Conservation (phyloP, 2,113 vertebrate species). For the Laticauda colubrina region DNA sequence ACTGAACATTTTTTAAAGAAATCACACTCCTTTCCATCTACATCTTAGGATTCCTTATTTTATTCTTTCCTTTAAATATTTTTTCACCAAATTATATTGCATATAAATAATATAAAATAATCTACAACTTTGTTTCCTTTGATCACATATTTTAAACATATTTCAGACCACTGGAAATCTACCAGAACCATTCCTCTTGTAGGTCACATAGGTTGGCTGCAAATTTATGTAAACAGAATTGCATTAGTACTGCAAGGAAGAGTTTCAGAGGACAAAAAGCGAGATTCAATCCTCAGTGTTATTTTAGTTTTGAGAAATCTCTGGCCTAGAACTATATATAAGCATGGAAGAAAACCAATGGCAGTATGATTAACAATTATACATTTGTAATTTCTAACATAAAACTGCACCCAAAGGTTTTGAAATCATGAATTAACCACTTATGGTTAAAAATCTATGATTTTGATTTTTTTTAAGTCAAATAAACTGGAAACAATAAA, state of each 20-base stretch:
- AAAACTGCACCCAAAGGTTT: neutral
- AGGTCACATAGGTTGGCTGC: neutral
- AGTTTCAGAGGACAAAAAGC: neutral
- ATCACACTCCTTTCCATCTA: neutral
- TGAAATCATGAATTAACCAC: neutral
- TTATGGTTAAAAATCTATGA: neutral
- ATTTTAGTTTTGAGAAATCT: neutral
- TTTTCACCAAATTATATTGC: neutral
- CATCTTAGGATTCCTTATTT: neutral
- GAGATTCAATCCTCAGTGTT: neutral
- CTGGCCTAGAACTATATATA: neutral
- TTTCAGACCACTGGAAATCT: neutral
- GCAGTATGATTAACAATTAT: neutral
- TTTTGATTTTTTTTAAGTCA: conserved; percentile 2
- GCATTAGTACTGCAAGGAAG: neutral
- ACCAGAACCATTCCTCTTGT: neutral
- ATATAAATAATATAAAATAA: neutral
- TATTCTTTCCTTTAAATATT: neutral
- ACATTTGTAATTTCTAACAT: neutral
- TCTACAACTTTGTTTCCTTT: neutral
- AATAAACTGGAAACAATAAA: neutral
- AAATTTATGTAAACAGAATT: neutral
- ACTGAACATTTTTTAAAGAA: neutral
- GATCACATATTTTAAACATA: neutral
- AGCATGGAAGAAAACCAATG: neutral